Base-by-base conservation (phyloP, 2,113 vertebrate genomes). In the Tachuris rubrigastra region DNA sequence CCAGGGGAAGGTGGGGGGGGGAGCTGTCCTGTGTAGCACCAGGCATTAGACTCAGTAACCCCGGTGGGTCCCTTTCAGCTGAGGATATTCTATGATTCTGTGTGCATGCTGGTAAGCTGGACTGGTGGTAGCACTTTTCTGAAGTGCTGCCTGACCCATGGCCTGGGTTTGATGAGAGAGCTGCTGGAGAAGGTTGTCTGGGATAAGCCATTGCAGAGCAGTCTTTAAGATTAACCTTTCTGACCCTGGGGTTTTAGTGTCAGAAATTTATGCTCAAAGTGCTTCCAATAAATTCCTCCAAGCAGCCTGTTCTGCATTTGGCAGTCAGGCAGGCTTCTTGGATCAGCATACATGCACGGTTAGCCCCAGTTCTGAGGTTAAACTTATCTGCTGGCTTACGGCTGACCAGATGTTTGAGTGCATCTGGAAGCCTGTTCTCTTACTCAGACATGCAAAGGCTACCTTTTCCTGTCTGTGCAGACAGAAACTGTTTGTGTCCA, bases 251-350 rank as follows among this genome's bases (percentile, higher is more conserved):
- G 80, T 47, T 85, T 95, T 46, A 74, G 39, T 62, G 56, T 78
- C 37, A 81, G 83, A 91, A 93, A 87, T 84, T 77, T 75, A 81
- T 33, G 63, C 76, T 60, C 80, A 67, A 3, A 55, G 63, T 87
- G 63, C 75, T 95, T 89, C 69, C 56, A 84, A 41, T 95, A 95
- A 95, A 77, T 90, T 93, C 72, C 33, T 92, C 24, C 33, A 69
- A 90, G 68, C 42, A 95, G 68, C 23, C 47, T 89, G 65, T 71
- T 95, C 79, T 80, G 44, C 46, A 11, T 90, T 93, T 93, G 76
- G 23, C 59, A 80, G 62, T 42, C 62, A 78, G 53, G n/a, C 31
- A 90, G 55, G 25, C 87, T 77, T 84, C 68, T 84, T 41, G 67
- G 73, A 35, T 88, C 65, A 84, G 60, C 86, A 63, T 11, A 50